A percentile compares a stretch with the other conserved stretches of the same genome.
Conservation (phyloP, 2,797 vertebrate species). For the Dendrocincla tyrannina region DNA sequence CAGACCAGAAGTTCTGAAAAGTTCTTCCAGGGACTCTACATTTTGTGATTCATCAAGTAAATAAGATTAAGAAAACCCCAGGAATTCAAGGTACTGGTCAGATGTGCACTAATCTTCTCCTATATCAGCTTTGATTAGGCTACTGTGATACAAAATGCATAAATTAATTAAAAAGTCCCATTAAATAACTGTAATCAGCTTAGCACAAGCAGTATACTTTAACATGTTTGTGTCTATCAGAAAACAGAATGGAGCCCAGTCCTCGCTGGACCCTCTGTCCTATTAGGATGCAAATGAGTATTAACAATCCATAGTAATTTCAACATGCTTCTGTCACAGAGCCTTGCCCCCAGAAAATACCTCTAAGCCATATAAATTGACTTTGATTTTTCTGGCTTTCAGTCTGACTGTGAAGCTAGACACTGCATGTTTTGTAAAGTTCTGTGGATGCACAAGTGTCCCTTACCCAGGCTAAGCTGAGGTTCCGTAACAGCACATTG, state of each 20-base stretch:
- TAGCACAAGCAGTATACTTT: neutral
- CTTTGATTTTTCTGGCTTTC: neutral
- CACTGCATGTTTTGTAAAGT: neutral
- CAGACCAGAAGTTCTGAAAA: neutral
- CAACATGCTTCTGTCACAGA: neutral
- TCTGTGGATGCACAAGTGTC: neutral
- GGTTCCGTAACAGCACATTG: neutral
- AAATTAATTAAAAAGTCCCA: neutral
- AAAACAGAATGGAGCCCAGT: neutral
- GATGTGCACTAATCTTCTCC: neutral
- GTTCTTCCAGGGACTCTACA: neutral
- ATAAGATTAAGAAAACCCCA: neutral
- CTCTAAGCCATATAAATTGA: neutral
- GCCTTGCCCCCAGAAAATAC: neutral
- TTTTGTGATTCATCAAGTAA: neutral
- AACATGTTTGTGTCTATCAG: neutral
- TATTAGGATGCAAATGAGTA: neutral
- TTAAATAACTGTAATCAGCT: neutral
- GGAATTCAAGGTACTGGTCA: neutral
- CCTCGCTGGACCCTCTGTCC: neutral
- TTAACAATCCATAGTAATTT: neutral
- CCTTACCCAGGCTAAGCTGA: neutral
- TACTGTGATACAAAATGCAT: neutral
- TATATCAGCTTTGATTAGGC: neutral
- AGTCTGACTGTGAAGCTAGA: neutral